Base-by-base conservation (phyloP, 2,797 vertebrate species). In the Pelobates cultripes region DNA sequence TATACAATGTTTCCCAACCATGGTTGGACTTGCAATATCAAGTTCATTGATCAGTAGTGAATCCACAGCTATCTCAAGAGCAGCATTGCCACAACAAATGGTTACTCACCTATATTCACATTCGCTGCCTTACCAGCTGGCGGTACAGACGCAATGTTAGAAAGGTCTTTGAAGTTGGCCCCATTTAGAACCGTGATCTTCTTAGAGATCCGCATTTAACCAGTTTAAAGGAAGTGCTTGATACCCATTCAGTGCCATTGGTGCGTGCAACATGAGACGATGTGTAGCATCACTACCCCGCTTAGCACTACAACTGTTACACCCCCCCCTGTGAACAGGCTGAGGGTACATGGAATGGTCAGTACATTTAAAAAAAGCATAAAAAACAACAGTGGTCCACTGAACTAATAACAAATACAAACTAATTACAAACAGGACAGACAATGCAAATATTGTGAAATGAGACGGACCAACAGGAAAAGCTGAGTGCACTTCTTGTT, bases 371-470 rank as follows among this genome's bases (percentile, higher is more conserved):
- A 66, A 45, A 66, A 53, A 79, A 28, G 12, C 68, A 8, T 42
- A 53, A 4, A 43, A 64, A 45, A 13, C 10, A 60, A 66, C 61
- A 40, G 14, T 40, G n/a, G 28, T 40, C 28, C 14, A 43, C 3
- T 4, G 14, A 70, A 55, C 13, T 15, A 13, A 78, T 17, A 41
- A 9, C 61, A 64, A 28, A 6, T 51, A 2, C 7, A 79, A 64
- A 63, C 28, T 40, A 42, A 14, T n/a, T 8, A 14, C 10, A 79
- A 47, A 72, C 12, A 14, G 2, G 45, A 40, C 44, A 53, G 41
- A 14, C 2, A 68, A 17, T 43, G 73, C 67, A 75, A 75, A 42
- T 67, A 43, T 70, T 75, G 44, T 83, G 76, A 83, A 83, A 83
- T 83, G 70, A 73, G 10, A 43, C 14, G 81, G 81, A 83, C 76